Conservation (phyloP, 1,140 invertebrate genomes). For the Cydia strobilella region DNA sequence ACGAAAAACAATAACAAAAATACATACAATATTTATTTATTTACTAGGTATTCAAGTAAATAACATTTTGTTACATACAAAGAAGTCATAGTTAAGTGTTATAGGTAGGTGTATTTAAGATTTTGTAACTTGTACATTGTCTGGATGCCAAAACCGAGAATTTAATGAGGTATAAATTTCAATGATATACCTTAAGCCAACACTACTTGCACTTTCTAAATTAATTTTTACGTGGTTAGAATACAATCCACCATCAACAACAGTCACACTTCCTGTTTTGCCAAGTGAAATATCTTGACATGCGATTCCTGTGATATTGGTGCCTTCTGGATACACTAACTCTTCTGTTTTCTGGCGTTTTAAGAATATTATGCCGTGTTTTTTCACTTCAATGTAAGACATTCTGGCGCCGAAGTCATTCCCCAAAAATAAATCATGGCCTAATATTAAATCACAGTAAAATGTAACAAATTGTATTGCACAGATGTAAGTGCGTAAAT, state of each 20-base stretch:
- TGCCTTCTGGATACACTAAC: conserved; percentile 47
- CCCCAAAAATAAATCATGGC: neutral
- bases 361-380: conserved; percentile 48
- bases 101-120: too few relatives aligned
- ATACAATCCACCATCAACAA: conserved; percentile 44
- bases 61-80: too few relatives aligned
- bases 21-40: too few relatives aligned
- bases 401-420: conserved; percentile 21
- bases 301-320: conserved; percentile 49
- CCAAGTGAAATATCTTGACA: conserved; percentile 44
- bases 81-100: too few relatives aligned
- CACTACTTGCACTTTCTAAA: conserved; percentile 46
- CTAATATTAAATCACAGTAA: neutral
- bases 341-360: conserved; percentile 38
- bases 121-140: neutral
- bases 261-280: conserved; percentile 40
- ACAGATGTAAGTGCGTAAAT: neutral
- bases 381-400: conserved; percentile 33
- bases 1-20: too few relatives aligned
- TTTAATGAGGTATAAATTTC: conserved; percentile 45
- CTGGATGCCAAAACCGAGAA: neutral
- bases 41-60: too few relatives aligned
- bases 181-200: conserved; percentile 46
- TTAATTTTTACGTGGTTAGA: conserved; percentile 41
- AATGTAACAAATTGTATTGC: neutral